Evolutionary conservation across 2,888 invertebrate species (phyloP), one percentile per base, ranked within the genome.

Genomic region (Tipula lateralis): DNA sequence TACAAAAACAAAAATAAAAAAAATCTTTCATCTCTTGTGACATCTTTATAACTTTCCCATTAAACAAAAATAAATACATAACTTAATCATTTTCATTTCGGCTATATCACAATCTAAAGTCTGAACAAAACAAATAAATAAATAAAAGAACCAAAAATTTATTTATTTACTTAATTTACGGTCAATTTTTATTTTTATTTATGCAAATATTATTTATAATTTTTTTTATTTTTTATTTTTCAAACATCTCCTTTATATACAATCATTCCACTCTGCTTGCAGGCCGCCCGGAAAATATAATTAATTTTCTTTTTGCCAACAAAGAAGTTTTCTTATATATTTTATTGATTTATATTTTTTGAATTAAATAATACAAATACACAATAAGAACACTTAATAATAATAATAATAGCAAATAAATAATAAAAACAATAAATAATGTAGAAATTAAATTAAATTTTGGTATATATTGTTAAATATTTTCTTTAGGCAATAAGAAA

Each of bases 11-110:
- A n/a, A 44, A 44, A 44, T 24, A 66, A 66, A 66, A 24, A 19
- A 7, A 66, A 66, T 66, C 66, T 66, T 66, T 66, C 66, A 24
- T 66, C 9, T 66, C 66, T 66, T 66, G 66, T 66, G 66, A 66
- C 66, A 66, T 66, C 66, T 66, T 66, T 66, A 24, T 66, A 66
- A 66, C 66, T 66, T 66, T 66, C 66, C 66, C 66, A 66, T 66
- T 66, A 66, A 66, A 66, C 12, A 66, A 66, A 66, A n/a, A 32
- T 1, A 32, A 50, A 50, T 50, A 50, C n/a, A 66, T 66, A 66
- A 66, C 66, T 66, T 66, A 66, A 66, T 66, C 66, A 66, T 66
- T 66, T 66, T 66, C 19, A 66, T 24, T 66, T 66, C 24, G 66
- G 24, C 66, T 24, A 9, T 66, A 66, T 66, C 66, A 66, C 24